phyloP scores from a whole-genome alignment of 2,797 vertebrate species.

The Sebastes reedi region DNA sequence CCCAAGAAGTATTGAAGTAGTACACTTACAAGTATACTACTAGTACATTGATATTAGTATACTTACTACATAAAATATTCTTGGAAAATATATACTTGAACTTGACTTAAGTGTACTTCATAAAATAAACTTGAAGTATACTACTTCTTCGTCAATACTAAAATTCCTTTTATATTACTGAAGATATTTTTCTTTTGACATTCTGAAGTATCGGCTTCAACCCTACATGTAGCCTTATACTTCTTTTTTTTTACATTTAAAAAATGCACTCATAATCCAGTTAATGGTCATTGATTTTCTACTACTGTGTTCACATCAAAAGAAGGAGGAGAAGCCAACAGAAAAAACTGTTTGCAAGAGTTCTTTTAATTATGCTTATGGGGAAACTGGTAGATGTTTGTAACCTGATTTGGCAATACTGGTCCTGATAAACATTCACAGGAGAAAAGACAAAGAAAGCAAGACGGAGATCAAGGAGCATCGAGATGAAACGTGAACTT shows the following conservation, averaged over 20 bases:
- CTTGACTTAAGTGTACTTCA: too few relatives aligned
- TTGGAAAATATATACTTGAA: too few relatives aligned
- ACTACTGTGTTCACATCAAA: not conserved
- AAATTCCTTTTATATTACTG: not conserved
- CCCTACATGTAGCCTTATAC: too few relatives aligned
- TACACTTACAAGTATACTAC: too few relatives aligned
- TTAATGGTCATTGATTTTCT: not conserved
- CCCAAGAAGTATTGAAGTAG: too few relatives aligned
- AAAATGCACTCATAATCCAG: not conserved
- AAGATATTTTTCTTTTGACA: not conserved
- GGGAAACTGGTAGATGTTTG: not conserved
- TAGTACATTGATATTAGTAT: too few relatives aligned
- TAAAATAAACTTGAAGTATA: too few relatives aligned
- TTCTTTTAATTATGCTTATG: not conserved
- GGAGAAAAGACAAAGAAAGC: not conserved
- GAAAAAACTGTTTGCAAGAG: not conserved
- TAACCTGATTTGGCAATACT: not conserved
- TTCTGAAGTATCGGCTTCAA: not conserved
- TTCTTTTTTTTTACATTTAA: not conserved
- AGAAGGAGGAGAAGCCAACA: not conserved
- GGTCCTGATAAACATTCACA: not conserved
- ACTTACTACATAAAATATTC: too few relatives aligned
- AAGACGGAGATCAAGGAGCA: slow-evolving; percentile 1
- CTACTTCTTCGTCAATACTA: not conserved
- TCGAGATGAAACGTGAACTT: not conserved